Evolutionary conservation across 2,888 invertebrate genomes (phyloP), one percentile per base, ranked within the genome.

Genomic region (Limnephilus lunatus): DNA sequence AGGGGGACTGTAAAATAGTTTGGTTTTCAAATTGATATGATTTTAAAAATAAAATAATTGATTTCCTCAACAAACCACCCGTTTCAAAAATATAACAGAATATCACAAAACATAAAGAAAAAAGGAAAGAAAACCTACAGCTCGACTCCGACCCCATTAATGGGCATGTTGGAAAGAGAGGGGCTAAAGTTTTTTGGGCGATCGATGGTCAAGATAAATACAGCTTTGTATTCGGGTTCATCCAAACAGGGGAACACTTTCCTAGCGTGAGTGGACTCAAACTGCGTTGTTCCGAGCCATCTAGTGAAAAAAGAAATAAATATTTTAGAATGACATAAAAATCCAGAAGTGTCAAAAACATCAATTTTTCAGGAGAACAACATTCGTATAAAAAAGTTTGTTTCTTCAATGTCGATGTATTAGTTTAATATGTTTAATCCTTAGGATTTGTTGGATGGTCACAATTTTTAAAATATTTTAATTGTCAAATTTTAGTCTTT

Each of bases 231-330:
- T 30, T 96, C 96, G 2, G 98, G 98, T 94, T 98, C 98, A 94
- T 99, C 99, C 94, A 98, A 98, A 95, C 98, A 98, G 11, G 98
- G 98, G 94, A 98, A 98, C 0, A 98, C 98, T 94, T 97, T 96
- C 82, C 98, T 96, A 0, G 98, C 98, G 94, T 98, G 97, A 0
- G 97, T 97, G 0, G 98, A 97, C 93, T 98, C 97, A 94, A 98
- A 98, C 94, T 98, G 98, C 0, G 98, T 98, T 11, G 97, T 97
- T 1, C 97, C 97, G 95, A 98, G 96, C 97, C 97, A 97, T 94
- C 98, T 98, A 94, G 25, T 94, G 94, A 39, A 68, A 68, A 68
- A 5, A 25, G n/a, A n/a, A n/a, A 68, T 9, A 25, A 3, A 68
- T 68, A 9, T 68, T 25, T 25, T 25, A 68, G 19, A 68, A 68